Evolutionary conservation across 2,113 vertebrate species (phyloP).

Genomic region (Micromys minutus): DNA sequence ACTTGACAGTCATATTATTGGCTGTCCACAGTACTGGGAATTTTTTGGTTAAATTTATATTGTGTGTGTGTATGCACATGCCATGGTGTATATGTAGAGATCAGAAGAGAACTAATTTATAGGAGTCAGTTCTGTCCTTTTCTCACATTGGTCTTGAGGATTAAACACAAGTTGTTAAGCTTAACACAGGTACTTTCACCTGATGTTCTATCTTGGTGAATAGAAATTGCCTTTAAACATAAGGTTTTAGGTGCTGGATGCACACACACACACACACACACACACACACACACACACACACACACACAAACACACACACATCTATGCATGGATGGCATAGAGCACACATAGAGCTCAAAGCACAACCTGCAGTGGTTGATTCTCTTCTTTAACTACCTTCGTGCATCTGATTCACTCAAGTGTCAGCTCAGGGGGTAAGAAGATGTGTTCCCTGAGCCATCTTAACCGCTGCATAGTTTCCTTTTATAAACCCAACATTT

Average conservation of each 20-base stretch:
- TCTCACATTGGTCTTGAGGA: too few relatives aligned
- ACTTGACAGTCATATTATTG: neutral
- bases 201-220: neutral
- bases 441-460: neutral
- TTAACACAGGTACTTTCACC: neutral
- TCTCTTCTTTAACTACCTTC: neutral
- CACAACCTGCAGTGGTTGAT: neutral
- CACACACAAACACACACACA: too few relatives aligned
- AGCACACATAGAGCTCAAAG: neutral
- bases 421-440: neutral
- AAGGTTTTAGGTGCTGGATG: neutral
- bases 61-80: neutral
- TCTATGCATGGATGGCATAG: neutral
- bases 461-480: neutral
- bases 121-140: neutral
- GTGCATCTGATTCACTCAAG: neutral
- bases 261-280: too few relatives aligned
- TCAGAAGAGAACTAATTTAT: neutral
- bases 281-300: too few relatives aligned
- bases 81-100: neutral
- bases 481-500: neutral
- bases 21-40: neutral
- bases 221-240: neutral
- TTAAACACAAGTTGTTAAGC: neutral
- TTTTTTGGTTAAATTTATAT: neutral